A percentile compares a stretch with the other conserved stretches of the same genome.
These are phyloP conservation scores for Caenorhabditis elegans DNA, from an alignment of 1,140 invertebrate genomes.

Conservation along the genomic window WBcel235 BX284606.5:9160501-9161000, in stretches of 20 bases:
- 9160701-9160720: neutral
- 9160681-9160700: neutral
- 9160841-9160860: too few relatives aligned
- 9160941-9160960: too few relatives aligned
- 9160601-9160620: neutral
- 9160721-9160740: neutral
- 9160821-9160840: too few relatives aligned
- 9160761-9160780: neutral
- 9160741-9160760: neutral
- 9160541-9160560: too few relatives aligned
- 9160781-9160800: neutral
- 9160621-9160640: neutral
- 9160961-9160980: too few relatives aligned
- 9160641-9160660: neutral
- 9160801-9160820: neutral
- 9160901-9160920: too few relatives aligned
- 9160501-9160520: neutral
- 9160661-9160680: neutral
- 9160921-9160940: too few relatives aligned
- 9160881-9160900: too few relatives aligned
- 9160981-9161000: too few relatives aligned
- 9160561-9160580: too few relatives aligned
- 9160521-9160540: neutral
- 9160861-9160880: too few relatives aligned
- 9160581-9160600: neutral